Conservation (phyloP, 2,113 vertebrate genomes). For the Saiga tatarica region DNA sequence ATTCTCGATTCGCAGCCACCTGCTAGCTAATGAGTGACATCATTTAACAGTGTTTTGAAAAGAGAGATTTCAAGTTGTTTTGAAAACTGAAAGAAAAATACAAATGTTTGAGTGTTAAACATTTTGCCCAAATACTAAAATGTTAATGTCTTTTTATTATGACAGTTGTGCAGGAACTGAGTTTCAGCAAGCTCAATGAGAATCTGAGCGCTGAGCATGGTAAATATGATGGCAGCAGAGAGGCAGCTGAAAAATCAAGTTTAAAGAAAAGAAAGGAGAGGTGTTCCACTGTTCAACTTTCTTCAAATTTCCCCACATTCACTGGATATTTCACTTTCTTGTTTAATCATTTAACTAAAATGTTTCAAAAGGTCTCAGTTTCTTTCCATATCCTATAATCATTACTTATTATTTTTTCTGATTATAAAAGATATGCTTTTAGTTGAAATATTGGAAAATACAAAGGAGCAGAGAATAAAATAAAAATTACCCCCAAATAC, state of each 20-base stretch:
- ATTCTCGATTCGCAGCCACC: not conserved
- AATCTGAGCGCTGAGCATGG: not conserved
- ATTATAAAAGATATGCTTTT: not conserved
- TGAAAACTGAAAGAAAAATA: slow-evolving; percentile 71
- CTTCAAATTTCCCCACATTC: not conserved
- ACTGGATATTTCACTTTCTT: not conserved
- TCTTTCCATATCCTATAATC: not conserved
- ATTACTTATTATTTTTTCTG: not conserved
- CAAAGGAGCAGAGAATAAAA: not conserved
- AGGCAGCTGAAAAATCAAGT: not conserved
- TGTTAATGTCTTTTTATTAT: slow-evolving; percentile 67
- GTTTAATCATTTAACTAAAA: not conserved
- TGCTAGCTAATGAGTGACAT: slow-evolving; percentile 66
- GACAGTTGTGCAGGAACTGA: slow-evolving; percentile 43
- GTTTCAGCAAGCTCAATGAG: slow-evolving; percentile 36
- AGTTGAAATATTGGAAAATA: not conserved
- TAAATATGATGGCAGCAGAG: not conserved
- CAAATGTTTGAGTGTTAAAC: slow-evolving; percentile 73
- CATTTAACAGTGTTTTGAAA: slow-evolving; percentile 66
- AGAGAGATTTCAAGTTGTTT: slow-evolving; percentile 66
- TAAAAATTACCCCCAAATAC: not conserved
- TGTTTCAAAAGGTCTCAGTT: not conserved
- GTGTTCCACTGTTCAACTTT: not conserved
- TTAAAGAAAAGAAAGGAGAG: not conserved
- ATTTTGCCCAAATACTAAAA: slow-evolving; percentile 64